A percentile compares a stretch with the other conserved stretches of the same genome.
These are phyloP conservation scores for Platanista minor DNA, from an alignment of 2,113 vertebrate genomes.

Conservation along the genomic window DNA sequence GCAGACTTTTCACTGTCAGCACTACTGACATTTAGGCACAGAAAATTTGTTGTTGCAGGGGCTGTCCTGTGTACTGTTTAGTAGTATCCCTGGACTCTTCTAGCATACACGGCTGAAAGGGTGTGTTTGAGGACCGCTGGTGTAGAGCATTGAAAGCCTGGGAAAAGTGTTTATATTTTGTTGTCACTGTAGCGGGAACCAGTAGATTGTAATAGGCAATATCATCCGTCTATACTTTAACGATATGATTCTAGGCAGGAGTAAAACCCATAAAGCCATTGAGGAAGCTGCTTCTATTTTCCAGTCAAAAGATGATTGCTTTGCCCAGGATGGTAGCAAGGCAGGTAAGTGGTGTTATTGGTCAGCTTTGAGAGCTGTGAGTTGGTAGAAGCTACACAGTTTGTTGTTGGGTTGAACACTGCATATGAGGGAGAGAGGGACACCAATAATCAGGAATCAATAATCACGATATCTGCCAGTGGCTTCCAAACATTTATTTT, in stretches of 20 bases:
- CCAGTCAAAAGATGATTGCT: not conserved
- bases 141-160: accelerated
- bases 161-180: not conserved
- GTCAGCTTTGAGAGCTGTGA: not conserved
- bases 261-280: accelerated
- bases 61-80: no score
- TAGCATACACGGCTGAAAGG: not conserved
- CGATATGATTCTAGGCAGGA: not conserved
- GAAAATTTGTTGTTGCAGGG: accelerated
- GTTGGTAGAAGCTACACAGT: not conserved
- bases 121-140: no score
- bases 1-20: not conserved
- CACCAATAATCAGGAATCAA: not conserved
- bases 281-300: not conserved
- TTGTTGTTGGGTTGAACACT: not conserved
- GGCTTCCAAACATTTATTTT: not conserved
- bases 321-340: not conserved
- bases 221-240: not conserved
- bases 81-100: not conserved
- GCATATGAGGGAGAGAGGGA: not conserved
- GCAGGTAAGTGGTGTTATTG: accelerated
- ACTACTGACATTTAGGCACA: accelerated
- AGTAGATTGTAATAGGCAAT: accelerated
- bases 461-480: no score
- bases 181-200: not conserved